These are phyloP conservation scores for Ctenoplectra terminalis DNA, from an alignment of 1,140 invertebrate genomes.

Conservation along the genomic window DNA sequence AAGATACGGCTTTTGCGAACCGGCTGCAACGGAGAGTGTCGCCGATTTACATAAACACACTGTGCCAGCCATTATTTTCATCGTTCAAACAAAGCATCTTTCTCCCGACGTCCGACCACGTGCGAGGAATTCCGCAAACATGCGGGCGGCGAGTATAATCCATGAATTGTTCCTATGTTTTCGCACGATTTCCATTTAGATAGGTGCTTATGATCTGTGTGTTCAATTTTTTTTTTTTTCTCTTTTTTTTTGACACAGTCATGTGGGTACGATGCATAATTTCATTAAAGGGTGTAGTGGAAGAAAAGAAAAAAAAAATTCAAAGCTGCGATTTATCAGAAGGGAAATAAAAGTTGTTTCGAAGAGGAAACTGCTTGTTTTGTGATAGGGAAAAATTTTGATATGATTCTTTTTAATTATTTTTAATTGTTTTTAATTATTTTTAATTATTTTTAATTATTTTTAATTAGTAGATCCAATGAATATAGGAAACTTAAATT, in stretches of 20 bases:
- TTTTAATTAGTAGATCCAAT: background rate
- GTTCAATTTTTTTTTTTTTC: slow-evolving; percentile 18
- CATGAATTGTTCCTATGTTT: slow-evolving; percentile 15
- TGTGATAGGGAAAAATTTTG: background rate
- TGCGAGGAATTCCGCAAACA: slow-evolving; percentile 32
- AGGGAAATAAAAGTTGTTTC: background rate
- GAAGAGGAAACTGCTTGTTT: background rate
- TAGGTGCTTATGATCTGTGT: slow-evolving; percentile 7
- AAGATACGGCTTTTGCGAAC: background rate
- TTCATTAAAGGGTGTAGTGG: background rate
- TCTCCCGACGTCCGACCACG: background rate
- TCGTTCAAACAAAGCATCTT: slow-evolving; percentile 28
- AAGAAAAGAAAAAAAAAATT: slow-evolving; percentile 10
- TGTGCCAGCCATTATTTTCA: slow-evolving; percentile 1
- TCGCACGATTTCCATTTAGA: slow-evolving; percentile 45
- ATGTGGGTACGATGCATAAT: background rate
- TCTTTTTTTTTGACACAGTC: no score
- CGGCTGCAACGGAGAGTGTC: background rate
- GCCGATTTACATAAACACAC: background rate
- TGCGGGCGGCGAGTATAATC: slow-evolving; percentile 24
- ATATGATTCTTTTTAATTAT: no score
- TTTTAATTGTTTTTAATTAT: no score
- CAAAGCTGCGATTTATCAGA: background rate
- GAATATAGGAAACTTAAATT: background rate
- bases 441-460: no score